phyloP scores from a whole-genome alignment of 2,113 vertebrate genomes.

The Pterocles gutturalis region DNA sequence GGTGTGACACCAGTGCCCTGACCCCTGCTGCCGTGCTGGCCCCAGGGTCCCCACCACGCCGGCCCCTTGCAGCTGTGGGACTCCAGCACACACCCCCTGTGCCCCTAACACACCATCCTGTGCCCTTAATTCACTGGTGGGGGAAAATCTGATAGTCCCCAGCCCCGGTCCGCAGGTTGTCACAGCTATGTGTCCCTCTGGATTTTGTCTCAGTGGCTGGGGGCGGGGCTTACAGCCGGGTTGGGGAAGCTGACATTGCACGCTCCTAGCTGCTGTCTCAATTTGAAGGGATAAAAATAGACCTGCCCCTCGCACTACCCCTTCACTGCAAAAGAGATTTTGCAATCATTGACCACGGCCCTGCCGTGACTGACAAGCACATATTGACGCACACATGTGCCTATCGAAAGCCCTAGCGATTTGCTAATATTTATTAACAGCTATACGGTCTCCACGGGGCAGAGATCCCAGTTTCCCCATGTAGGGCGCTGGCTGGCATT shows the following conservation, averaged over 20 bases:
- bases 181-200: background rate
- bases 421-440: slow-evolving; percentile 44
- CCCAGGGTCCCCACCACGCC: background rate
- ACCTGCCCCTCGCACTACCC: background rate
- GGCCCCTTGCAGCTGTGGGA: rapidly evolving
- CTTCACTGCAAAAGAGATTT: background rate
- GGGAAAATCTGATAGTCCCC: background rate
- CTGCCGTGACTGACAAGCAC: slow-evolving; percentile 67
- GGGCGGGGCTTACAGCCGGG: background rate
- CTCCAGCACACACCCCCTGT: rapidly evolving
- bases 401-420: background rate
- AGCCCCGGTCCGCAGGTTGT: rapidly evolving
- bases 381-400: slow-evolving; percentile 13
- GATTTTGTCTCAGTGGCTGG: background rate
- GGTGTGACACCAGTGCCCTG: rapidly evolving
- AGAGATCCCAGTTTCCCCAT: background rate
- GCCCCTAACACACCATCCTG: background rate
- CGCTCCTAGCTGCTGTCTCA: background rate
- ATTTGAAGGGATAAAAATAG: slow-evolving; percentile 62
- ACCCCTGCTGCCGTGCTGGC: no score
- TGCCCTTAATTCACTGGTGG: background rate
- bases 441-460: background rate
- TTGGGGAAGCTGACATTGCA: background rate
- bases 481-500: background rate
- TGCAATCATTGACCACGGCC: background rate